A percentile compares a stretch with the other conserved stretches of the same genome.
These are phyloP conservation scores for Zeugodacus cucurbitae DNA, from an alignment of 1,140 invertebrate genomes.

Conservation along the genomic window DNA sequence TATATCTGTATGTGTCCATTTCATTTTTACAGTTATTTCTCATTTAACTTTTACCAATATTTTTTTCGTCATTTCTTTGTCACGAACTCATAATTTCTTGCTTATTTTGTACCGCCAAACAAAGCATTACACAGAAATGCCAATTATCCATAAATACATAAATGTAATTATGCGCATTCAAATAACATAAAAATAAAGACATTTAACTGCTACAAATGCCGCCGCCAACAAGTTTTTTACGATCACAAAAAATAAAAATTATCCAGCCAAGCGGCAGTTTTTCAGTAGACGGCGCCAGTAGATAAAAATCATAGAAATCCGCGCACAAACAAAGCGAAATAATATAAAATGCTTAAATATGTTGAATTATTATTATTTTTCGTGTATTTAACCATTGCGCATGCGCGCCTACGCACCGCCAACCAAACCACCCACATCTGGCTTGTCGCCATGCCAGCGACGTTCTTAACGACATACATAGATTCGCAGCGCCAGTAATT, in stretches of 20 bases:
- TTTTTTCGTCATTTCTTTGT: background rate
- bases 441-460: background rate
- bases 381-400: background rate
- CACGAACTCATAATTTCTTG: too few relatives aligned
- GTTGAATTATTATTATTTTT: background rate
- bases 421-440: background rate
- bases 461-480: background rate
- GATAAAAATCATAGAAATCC: constrained; percentile 29
- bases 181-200: background rate
- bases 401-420: background rate
- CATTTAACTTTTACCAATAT: background rate
- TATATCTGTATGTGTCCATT: too few relatives aligned
- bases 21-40: too few relatives aligned
- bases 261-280: background rate
- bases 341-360: background rate
- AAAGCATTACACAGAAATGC: background rate
- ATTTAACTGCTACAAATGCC: background rate
- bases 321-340: background rate
- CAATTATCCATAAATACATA: background rate
- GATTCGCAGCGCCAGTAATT: constrained; percentile 5
- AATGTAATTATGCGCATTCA: background rate
- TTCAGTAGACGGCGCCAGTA: constrained; percentile 26
- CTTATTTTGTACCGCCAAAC: background rate
- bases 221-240: background rate
- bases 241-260: background rate